phyloP scores from a whole-genome alignment of 2,113 vertebrate species.

The Crotalus tigris region DNA sequence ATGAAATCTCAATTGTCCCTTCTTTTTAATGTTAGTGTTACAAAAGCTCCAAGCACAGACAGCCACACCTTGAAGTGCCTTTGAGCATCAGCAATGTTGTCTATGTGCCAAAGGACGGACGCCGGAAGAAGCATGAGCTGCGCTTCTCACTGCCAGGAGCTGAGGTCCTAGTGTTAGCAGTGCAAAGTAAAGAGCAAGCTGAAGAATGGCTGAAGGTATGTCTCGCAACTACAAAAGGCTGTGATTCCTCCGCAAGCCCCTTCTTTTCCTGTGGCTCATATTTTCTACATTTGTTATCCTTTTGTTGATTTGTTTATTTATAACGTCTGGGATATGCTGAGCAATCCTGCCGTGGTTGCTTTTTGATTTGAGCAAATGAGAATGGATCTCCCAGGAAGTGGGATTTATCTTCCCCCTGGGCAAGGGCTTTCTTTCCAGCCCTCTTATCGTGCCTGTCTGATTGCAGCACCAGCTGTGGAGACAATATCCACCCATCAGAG shows the following conservation, averaged over 20 bases:
- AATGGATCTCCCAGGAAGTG: background rate
- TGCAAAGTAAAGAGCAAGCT: conserved; percentile 95
- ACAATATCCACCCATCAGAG: background rate
- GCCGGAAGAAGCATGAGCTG: conserved; percentile 92
- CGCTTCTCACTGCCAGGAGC: conserved; percentile 87
- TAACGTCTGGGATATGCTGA: too few relatives aligned
- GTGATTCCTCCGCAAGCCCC: background rate
- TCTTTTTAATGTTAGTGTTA: conserved; percentile 78
- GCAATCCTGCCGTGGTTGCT: background rate
- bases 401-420: background rate
- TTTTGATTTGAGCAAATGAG: background rate
- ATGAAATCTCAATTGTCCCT: background rate
- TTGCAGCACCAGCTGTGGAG: background rate
- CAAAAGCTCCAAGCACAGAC: conserved; percentile 93
- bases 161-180: conserved; percentile 87
- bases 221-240: accelerated
- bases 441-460: conserved; percentile 23
- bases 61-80: conserved; percentile 82
- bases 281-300: background rate
- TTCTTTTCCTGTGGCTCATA: background rate
- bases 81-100: conserved; percentile 83
- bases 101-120: conserved; percentile 91
- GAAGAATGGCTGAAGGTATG: conserved; percentile 95
- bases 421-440: conserved; percentile 13
- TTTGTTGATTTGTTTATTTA: background rate